Conservation (phyloP, 2,888 invertebrate species). For the Mechanitis mazaeus region DNA sequence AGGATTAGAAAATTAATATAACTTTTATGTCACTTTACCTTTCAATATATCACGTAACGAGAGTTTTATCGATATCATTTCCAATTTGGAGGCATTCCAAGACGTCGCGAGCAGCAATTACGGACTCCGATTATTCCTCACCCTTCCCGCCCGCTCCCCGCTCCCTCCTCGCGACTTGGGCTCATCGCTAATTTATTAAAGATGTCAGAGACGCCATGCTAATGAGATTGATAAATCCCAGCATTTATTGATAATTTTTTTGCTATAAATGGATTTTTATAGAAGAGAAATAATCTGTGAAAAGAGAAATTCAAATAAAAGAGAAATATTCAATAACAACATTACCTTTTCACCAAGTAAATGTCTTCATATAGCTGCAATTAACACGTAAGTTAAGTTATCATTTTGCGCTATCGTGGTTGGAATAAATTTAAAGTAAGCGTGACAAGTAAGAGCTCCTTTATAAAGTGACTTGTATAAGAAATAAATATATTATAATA, state of each 20-base stretch:
- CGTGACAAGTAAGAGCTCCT: not conserved
- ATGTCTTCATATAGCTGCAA: not conserved
- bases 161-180: constrained; percentile 11
- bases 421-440: not conserved
- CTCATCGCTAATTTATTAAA: constrained; percentile 40
- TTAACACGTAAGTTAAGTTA: not conserved
- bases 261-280: no score
- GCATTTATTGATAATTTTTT: constrained; percentile 3
- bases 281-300: not conserved
- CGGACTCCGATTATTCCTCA: constrained; percentile 40
- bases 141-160: constrained; percentile 30
- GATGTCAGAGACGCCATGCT: constrained; percentile 40
- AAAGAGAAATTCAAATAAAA: not conserved
- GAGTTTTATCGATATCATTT: constrained; percentile 42
- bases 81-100: constrained; percentile 54
- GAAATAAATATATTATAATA: constrained; percentile 18
- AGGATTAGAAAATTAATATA: constrained; percentile 20
- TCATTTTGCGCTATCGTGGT: not conserved
- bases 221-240: constrained; percentile 37
- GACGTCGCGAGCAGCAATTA: constrained; percentile 45
- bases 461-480: constrained; percentile 14
- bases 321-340: no score
- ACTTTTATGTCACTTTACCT: constrained; percentile 29
- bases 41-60: constrained; percentile 31
- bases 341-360: not conserved